Percentiles rank a stretch among this genome's conserved stretches.
phyloP scores from a whole-genome alignment of 2,888 invertebrate genomes.

The Calameuta idolon region DNA sequence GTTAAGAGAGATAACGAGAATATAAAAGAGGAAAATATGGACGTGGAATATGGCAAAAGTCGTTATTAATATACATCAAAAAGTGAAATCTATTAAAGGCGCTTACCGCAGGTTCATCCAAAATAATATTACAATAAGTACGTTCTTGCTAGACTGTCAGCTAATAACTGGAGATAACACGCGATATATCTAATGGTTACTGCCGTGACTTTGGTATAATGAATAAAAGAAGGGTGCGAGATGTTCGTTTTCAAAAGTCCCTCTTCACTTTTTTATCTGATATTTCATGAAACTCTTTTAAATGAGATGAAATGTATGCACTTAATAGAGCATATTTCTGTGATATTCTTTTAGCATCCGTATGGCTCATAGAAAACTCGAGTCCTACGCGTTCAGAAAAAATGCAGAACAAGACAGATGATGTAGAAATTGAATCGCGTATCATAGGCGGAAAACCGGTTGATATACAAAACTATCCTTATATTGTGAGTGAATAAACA shows the following conservation, averaged over 20 bases:
- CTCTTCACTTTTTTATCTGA: background rate
- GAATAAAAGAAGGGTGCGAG: background rate
- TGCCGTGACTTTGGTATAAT: background rate
- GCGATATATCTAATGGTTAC: background rate
- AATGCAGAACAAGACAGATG: background rate
- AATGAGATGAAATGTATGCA: background rate
- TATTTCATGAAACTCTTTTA: background rate
- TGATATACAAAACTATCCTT: constrained; percentile 47
- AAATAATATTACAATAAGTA: background rate
- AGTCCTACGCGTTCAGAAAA: background rate
- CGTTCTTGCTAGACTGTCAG: background rate
- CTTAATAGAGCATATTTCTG: background rate
- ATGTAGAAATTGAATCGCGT: constrained; percentile 30
- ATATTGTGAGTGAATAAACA: constrained; percentile 36
- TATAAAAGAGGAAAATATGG: constrained; percentile 27
- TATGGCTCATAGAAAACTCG: background rate
- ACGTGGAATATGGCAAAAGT: constrained; percentile 35
- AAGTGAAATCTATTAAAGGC: background rate
- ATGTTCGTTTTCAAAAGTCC: background rate
- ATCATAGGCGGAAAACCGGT: constrained; percentile 48
- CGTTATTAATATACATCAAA: background rate
- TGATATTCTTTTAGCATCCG: background rate
- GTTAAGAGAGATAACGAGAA: constrained; percentile 8
- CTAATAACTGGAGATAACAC: background rate
- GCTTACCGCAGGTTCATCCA: background rate